Evolutionary conservation across 2,888 invertebrate species (phyloP).

Genomic region (Ischnus inquisitorius): DNA sequence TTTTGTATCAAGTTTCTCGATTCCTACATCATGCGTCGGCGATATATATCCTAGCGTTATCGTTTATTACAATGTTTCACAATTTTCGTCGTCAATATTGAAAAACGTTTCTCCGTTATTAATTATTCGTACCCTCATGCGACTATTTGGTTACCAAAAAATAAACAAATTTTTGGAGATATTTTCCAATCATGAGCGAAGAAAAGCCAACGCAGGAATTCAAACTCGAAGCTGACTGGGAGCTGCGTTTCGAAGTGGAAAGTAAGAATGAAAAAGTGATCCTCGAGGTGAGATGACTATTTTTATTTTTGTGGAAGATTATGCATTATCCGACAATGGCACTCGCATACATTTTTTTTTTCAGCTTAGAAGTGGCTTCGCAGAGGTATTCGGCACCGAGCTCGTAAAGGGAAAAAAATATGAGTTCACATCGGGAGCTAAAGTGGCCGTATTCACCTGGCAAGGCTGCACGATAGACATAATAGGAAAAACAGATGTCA

Average conservation of each 20-base stretch:
- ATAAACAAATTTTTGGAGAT: too few species aligned
- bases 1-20: too few species aligned
- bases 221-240: slow-evolving; percentile 94
- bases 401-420: slow-evolving; percentile 96
- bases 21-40: too few species aligned
- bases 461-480: slow-evolving; percentile 96
- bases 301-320: background rate
- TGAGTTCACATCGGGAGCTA: slow-evolving; percentile 95
- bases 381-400: slow-evolving; percentile 99
- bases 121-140: too few species aligned
- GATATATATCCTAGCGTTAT: too few species aligned
- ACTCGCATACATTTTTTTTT: background rate
- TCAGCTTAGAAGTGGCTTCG: slow-evolving; percentile 95
- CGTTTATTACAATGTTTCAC: too few species aligned
- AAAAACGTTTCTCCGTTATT: too few species aligned
- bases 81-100: too few species aligned
- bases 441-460: slow-evolving; percentile 98
- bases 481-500: slow-evolving; percentile 95
- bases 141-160: too few species aligned
- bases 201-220: slow-evolving; percentile 88
- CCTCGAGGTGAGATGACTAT: slow-evolving; percentile 88
- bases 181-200: slow-evolving; percentile 78
- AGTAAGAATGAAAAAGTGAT: slow-evolving; percentile 93
- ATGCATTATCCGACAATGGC: background rate
- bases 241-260: slow-evolving; percentile 98